These are phyloP conservation scores for Pachypsylla venusta DNA, from an alignment of 1,140 invertebrate species.

Conservation along the genomic window DNA sequence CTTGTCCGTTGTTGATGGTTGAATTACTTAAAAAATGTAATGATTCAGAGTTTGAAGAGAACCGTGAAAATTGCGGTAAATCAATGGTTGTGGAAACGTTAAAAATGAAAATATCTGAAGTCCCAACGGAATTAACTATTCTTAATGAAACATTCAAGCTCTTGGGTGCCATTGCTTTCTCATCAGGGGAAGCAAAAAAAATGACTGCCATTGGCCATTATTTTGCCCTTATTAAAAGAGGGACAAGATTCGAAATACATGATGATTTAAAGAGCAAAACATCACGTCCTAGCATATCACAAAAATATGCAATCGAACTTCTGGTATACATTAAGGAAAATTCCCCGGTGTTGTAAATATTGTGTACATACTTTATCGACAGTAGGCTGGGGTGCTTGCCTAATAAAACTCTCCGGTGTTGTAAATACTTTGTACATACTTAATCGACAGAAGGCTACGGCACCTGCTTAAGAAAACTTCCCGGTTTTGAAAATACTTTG, in stretches of 20 bases:
- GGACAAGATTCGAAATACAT: neutral
- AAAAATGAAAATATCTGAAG: neutral
- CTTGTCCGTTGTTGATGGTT: neutral
- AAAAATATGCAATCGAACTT: too few relatives aligned
- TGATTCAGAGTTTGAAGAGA: neutral
- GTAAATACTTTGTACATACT: too few relatives aligned
- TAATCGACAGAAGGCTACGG: too few relatives aligned
- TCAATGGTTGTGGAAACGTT: neutral
- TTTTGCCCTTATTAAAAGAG: neutral
- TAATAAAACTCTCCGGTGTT: too few relatives aligned
- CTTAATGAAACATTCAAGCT: neutral
- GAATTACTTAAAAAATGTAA: neutral
- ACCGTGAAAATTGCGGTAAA: neutral
- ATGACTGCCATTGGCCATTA: neutral
- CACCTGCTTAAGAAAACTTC: too few relatives aligned
- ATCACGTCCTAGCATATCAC: too few relatives aligned
- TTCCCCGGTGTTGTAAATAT: too few relatives aligned
- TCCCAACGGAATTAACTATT: neutral
- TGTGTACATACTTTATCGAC: too few relatives aligned
- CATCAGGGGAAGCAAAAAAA: neutral
- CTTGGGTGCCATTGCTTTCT: neutral
- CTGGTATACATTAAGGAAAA: too few relatives aligned
- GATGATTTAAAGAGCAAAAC: too few relatives aligned
- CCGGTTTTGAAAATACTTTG: too few relatives aligned
- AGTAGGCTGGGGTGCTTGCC: too few relatives aligned